Evolutionary conservation across 2,888 invertebrate genomes (phyloP).

Genomic region (Helicoverpa assulta): DNA sequence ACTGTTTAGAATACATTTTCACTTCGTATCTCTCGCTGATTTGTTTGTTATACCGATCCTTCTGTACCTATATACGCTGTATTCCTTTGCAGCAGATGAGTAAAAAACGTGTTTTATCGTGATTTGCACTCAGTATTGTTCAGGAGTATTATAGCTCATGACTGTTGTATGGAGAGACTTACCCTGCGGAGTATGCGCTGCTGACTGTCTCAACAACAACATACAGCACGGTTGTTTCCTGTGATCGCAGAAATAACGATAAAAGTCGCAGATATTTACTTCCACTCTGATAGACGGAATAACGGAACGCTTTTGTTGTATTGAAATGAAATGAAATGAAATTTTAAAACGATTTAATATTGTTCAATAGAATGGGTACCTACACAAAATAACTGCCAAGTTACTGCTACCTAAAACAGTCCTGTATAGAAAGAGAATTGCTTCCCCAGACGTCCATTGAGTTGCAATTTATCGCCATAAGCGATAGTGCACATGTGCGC

Average conservation of each 20-base stretch:
- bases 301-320: conserved; percentile 20
- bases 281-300: conserved; percentile 24
- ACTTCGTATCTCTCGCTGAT: neutral
- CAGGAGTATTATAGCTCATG: conserved; percentile 1
- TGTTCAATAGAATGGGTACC: too few relatives aligned
- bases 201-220: too few relatives aligned
- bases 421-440: neutral
- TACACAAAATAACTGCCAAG: neutral
- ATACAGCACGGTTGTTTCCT: conserved; percentile 4
- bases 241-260: conserved; percentile 17
- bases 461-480: conserved; percentile 45
- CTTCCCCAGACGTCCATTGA: neutral
- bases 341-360: neutral
- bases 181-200: conserved; percentile 20
- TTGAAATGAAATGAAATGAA: too few relatives aligned
- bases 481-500: conserved; percentile 50
- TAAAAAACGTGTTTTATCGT: too few relatives aligned
- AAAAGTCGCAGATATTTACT: conserved; percentile 22
- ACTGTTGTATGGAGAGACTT: conserved; percentile 19
- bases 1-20: neutral
- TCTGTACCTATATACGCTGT: conserved; percentile 1
- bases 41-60: neutral
- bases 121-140: too few relatives aligned
- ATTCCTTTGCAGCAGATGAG: too few relatives aligned
- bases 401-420: neutral